Evolutionary conservation across 2,888 invertebrate species (phyloP).

Genomic region (Euphydryas editha): DNA sequence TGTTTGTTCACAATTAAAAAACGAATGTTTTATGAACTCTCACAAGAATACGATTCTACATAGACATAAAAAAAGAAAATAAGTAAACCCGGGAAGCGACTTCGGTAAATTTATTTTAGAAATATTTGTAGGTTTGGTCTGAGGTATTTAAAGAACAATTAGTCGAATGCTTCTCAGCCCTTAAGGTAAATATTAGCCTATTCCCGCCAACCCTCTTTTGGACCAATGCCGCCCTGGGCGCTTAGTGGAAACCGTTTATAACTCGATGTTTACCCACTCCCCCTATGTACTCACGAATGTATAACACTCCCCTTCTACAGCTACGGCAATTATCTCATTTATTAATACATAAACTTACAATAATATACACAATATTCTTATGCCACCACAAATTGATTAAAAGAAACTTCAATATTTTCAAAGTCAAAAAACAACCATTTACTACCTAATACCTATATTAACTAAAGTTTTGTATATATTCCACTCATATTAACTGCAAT

Average conservation of each 20-base stretch:
- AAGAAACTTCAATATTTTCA: no score
- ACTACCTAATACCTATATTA: no score
- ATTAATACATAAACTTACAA: slow-evolving; percentile 26
- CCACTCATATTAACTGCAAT: no score
- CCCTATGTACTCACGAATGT: slow-evolving; percentile 67
- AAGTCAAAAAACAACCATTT: no score
- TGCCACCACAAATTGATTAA: no score
- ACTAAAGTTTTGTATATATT: no score
- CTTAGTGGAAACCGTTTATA: slow-evolving; percentile 70
- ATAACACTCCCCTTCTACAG: slow-evolving; percentile 63
- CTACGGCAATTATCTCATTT: slow-evolving; percentile 51
- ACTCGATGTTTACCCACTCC: slow-evolving; percentile 72
- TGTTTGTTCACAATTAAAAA: background rate
- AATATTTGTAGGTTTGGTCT: slow-evolving; percentile 77
- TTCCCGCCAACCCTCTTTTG: slow-evolving; percentile 80
- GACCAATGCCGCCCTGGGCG: slow-evolving; percentile 71
- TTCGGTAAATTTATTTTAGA: slow-evolving; percentile 76
- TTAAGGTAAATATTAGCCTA: slow-evolving; percentile 78
- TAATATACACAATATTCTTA: slow-evolving; percentile 21
- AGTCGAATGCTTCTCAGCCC: slow-evolving; percentile 79
- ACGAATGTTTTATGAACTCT: background rate
- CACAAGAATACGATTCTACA: background rate
- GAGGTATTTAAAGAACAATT: slow-evolving; percentile 83
- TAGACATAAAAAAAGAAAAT: background rate
- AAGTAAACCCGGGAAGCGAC: slow-evolving; percentile 61